Percentiles rank a stretch among this genome's conserved stretches.
These are phyloP conservation scores for Salarias fasciatus DNA, from an alignment of 2,797 vertebrate genomes.

Conservation along the genomic window DNA sequence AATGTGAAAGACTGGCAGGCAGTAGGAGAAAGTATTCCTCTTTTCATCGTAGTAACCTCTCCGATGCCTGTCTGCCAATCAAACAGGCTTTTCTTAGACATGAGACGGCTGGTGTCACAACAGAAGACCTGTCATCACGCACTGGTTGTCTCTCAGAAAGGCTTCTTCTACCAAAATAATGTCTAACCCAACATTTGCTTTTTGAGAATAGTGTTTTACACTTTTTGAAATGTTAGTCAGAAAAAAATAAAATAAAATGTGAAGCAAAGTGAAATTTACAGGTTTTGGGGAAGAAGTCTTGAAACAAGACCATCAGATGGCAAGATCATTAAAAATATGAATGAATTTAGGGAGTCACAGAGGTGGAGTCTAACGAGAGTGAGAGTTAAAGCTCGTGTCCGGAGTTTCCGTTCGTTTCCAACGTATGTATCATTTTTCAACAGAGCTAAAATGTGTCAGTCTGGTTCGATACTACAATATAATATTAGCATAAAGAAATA, in stretches of 20 bases:
- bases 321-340: no score
- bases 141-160: slow-evolving; percentile 4
- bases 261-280: no score
- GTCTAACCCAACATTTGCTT: slow-evolving; percentile 16
- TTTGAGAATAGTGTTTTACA: slow-evolving; percentile 5
- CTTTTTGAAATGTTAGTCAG: neutral
- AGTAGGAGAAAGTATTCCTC: slow-evolving; percentile 33
- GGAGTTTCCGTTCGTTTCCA: no score
- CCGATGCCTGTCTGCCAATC: slow-evolving; percentile 45
- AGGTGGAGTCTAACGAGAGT: no score
- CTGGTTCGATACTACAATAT: no score
- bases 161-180: slow-evolving; percentile 13
- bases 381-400: no score
- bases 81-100: slow-evolving; percentile 41
- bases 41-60: slow-evolving; percentile 22
- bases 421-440: no score
- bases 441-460: no score
- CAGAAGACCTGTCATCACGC: slow-evolving; percentile 23
- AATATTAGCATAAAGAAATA: no score
- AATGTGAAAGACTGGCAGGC: slow-evolving; percentile 32
- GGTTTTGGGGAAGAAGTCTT: no score
- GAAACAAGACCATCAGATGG: no score
- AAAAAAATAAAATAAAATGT: neutral
- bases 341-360: no score
- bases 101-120: slow-evolving; percentile 50